Base-by-base conservation (phyloP, 2,797 vertebrate species). In the Staurois parvus region DNA sequence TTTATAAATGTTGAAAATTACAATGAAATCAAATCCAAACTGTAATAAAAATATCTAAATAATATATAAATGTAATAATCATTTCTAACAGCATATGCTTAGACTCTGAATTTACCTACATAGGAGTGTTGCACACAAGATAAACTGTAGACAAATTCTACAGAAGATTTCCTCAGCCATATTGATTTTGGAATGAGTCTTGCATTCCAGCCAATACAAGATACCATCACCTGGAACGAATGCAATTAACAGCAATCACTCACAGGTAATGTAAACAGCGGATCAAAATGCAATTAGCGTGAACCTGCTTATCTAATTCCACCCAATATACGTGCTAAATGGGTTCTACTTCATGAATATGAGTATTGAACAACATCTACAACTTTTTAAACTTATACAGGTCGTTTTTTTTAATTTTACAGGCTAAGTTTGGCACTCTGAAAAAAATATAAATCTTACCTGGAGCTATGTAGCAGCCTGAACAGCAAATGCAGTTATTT, bases 171-270 rank as follows among this genome's bases (percentile, higher is more conserved):
- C 29, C 74, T 76, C 19, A 52, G 74, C 48, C 48, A 75, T 76
- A 76, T 56, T 76, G 74, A 76, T 76, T 76, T 76, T 76, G 74
- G 48, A 56, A 76, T 76, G 15, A 56, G 56, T 59, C 48, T 75
- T 76, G 34, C 34, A 40, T 37, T 72, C 32, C 21, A 72, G 37
- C 69, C 69, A 72, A 72, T 21, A 59, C 26, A 59, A 56, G 48
- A 21, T 56, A 28, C 74, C 29, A 30, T 56, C 48, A 76, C 45
- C 48, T 76, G 48, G n/a, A 76, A 26, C 42, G 32, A 56, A 76
- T 76, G 28, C 48, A 29, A 76, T 76, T 59, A 59, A 76, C 48
- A 76, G 48, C 74, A 76, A 59, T 76, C 45, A 76, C 28, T 76
- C 42, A 76, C 45, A 48, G 45, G 17, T 56, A 76, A 76, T 30